Evolutionary conservation across 2,888 invertebrate genomes (phyloP), one percentile per base, ranked within the genome.

Genomic region (Pherbina coryleti): DNA sequence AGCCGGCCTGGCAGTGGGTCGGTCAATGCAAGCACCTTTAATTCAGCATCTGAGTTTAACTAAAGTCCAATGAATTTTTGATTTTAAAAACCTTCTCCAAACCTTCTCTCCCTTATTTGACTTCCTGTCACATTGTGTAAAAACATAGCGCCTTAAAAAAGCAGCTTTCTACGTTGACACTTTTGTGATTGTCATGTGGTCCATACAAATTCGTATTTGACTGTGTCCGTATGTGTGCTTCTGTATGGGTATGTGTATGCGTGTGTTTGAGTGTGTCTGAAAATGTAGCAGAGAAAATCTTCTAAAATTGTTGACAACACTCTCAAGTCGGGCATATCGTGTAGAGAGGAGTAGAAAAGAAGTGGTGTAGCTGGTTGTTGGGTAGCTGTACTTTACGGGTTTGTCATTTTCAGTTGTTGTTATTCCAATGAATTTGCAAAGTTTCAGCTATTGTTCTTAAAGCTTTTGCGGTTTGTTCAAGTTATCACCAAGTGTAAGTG

Each of bases 241-340:
- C 22, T 66, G 74, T 34, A n/a, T n/a, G n/a, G n/a, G 17, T 19
- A 22, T 25, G 11, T 22, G 19, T 4, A 25, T 71, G 34, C 57
- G 72, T 37, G 28, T 25, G 55, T n/a, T 14, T 53, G 57, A 31
- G 55, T 22, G 3, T 22, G 37, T 60, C 22, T 66, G 74, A 22
- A 17, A 51, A 28, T 64, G 25, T 19, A 34, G 8, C 53, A 22
- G 64, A 28, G 74, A 22, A 74, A 74, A 74, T 51, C 74, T 74
- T 31, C 64, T 74, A 74, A 74, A 74, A 64, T 74, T 64, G 74
- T 66, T 74, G 74, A 53, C 74, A 74, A 64, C 74, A 64, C 53
- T 19, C 31, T 57, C 5, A 11, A 14, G 11, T 60, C 8, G 25
- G 14, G 25, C 57, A 22, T 55, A 8, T 19, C 55, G n/a, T 44